Evolutionary conservation across 2,797 vertebrate species (phyloP), one percentile per base, ranked within the genome.

Genomic region (Arnoldichthys spilopterus): DNA sequence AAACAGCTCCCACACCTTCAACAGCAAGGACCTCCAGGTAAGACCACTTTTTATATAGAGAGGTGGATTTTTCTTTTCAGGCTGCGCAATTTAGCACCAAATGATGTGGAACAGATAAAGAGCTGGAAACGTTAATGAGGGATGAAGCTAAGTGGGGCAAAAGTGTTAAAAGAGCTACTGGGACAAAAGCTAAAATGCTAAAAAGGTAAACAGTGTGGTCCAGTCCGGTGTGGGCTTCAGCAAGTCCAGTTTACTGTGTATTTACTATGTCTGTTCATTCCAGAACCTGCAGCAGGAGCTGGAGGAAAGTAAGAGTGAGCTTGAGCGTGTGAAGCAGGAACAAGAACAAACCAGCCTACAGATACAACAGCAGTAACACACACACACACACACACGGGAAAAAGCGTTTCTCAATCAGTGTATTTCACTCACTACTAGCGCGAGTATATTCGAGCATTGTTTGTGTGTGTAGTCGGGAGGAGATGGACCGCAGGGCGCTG

Each of bases 361-460:
- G 13, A 67, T 68, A 0, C 15, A 18, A 8, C 22, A 73, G 13
- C 80, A 86, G 89, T 91, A 85, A 54, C 11, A 56, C 22, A 43
- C 64, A 51, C 26, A 37, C 6, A 16, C 5, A 47, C 45, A 18
- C 34, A 3, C 45, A 47, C 6, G 2, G 45, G 12, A 9, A 13
- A 7, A 16, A 59, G 0, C 1, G 1, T 0, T 28, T 13, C 2
- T 4, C 2, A 22, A 3, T 3, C 1, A 4, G 13, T 45, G 15
- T 11, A n/a, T 58, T 11, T 37, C 32, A 47, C 15, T 54, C 13
- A 30, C 16, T 47, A 5, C 53, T 12, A 51, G 16, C 22, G 20
- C 11, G 66, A 24, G 20, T 20, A 3, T n/a, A 1, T n/a, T n/a
- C n/a, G n/a, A n/a, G n/a, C 16, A 11, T 1, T 68, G 7, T 68